Percentiles rank a stretch among this genome's conserved stretches.
phyloP scores from a whole-genome alignment of 2,797 vertebrate genomes.

The Phrynocephalus guinanensis region DNA sequence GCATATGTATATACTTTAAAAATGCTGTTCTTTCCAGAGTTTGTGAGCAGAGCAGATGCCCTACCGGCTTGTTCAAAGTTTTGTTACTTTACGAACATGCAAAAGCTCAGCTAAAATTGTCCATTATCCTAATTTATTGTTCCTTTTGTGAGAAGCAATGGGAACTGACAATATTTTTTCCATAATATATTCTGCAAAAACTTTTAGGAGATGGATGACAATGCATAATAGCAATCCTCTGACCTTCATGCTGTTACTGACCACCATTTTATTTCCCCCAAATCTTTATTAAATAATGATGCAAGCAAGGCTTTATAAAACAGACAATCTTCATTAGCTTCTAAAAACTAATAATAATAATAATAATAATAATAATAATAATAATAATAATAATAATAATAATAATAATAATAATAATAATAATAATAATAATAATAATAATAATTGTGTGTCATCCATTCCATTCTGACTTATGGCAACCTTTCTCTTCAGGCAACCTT shows the following conservation, averaged over 20 bases:
- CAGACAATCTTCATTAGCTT: background rate
- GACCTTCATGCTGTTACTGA: background rate
- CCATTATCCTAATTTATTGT: background rate
- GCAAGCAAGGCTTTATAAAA: too few relatives aligned
- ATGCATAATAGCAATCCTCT: background rate
- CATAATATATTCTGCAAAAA: background rate
- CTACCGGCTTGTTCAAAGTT: background rate
- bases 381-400: too few relatives aligned
- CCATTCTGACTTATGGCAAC: too few relatives aligned
- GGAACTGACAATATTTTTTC: background rate
- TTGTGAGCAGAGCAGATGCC: rapidly evolving
- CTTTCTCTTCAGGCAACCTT: too few relatives aligned
- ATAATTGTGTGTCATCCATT: too few relatives aligned
- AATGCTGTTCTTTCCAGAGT: rapidly evolving
- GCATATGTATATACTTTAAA: background rate
- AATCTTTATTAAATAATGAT: background rate
- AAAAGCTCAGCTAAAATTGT: background rate
- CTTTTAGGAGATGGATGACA: background rate
- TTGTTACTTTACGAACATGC: constrained; percentile 1
- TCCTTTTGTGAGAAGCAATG: background rate
- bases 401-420: too few relatives aligned
- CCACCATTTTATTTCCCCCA: background rate
- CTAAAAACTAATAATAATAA: background rate
- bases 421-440: too few relatives aligned
- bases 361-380: too few relatives aligned